Conservation (phyloP, 2,888 invertebrate genomes). For the Scaptomyza parva region DNA sequence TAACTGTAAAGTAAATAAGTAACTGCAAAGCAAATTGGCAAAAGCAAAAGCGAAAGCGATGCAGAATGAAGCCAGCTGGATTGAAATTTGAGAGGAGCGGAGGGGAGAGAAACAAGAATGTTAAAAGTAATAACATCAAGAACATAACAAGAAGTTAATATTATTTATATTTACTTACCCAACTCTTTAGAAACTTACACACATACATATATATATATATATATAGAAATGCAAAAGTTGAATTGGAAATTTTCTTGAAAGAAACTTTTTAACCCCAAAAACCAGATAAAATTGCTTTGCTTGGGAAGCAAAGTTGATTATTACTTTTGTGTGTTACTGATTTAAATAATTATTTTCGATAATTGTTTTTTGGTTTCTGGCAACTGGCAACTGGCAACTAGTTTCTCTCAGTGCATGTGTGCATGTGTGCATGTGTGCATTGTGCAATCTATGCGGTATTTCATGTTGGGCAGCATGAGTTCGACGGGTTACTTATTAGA, state of each 20-base stretch:
- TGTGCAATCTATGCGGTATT: background rate
- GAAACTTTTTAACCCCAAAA: background rate
- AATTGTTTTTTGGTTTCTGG: background rate
- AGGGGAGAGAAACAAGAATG: no score
- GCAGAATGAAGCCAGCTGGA: background rate
- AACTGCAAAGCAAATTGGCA: background rate
- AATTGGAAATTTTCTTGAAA: no score
- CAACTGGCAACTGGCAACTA: no score
- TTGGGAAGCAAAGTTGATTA: no score
- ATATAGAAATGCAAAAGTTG: no score
- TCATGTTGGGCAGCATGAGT: slow-evolving; percentile 8
- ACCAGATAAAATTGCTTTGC: background rate
- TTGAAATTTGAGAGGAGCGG: background rate
- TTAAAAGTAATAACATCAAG: background rate
- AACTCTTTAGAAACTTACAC: background rate
- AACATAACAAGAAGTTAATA: background rate
- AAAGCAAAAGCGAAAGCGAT: background rate
- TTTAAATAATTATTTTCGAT: background rate
- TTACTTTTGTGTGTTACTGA: background rate
- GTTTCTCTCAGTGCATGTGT: slow-evolving; percentile 1
- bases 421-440: no score
- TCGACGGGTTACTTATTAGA: slow-evolving; percentile 5
- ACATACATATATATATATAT: no score
- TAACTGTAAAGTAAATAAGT: background rate
- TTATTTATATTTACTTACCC: background rate